These are phyloP conservation scores for Tenthredo notha DNA, from an alignment of 2,888 invertebrate genomes.

Conservation along the genomic window DNA sequence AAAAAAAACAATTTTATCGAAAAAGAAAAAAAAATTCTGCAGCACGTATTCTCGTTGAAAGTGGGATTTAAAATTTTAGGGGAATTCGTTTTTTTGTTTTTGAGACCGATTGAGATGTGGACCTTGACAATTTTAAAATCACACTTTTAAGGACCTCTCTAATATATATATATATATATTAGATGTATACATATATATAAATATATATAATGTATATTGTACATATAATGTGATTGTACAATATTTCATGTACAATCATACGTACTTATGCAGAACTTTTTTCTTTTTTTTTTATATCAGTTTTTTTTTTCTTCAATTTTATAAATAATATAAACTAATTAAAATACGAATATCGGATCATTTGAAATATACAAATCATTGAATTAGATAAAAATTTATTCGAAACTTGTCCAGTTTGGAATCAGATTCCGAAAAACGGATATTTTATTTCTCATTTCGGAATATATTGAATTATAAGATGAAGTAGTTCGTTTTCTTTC, in stretches of 20 bases:
- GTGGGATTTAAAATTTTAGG: too few relatives aligned
- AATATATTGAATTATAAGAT: neutral
- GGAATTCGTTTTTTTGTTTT: too few relatives aligned
- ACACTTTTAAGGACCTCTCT: too few relatives aligned
- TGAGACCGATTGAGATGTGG: too few relatives aligned
- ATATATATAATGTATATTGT: conserved; percentile 12
- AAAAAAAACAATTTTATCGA: too few relatives aligned
- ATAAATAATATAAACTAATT: conserved; percentile 50
- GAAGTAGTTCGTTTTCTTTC: neutral
- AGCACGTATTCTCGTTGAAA: too few relatives aligned
- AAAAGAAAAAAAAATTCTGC: too few relatives aligned
- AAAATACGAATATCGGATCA: conserved; percentile 32
- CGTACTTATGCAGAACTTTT: conserved; percentile 1
- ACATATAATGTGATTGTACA: conserved; percentile 25
- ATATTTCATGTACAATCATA: conserved; percentile 25
- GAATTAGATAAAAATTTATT: conserved; percentile 18
- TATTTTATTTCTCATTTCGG: neutral
- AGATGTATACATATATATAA: neutral
- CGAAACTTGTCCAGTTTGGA: neutral
- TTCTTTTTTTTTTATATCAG: neutral
- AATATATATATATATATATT: conserved; percentile 8
- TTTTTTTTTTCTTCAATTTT: conserved; percentile 16
- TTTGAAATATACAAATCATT: conserved; percentile 38
- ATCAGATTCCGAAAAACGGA: neutral
- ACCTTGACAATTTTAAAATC: too few relatives aligned